These are phyloP conservation scores for Xiphydria camelus DNA, from an alignment of 2,888 invertebrate genomes.

Conservation along the genomic window DNA sequence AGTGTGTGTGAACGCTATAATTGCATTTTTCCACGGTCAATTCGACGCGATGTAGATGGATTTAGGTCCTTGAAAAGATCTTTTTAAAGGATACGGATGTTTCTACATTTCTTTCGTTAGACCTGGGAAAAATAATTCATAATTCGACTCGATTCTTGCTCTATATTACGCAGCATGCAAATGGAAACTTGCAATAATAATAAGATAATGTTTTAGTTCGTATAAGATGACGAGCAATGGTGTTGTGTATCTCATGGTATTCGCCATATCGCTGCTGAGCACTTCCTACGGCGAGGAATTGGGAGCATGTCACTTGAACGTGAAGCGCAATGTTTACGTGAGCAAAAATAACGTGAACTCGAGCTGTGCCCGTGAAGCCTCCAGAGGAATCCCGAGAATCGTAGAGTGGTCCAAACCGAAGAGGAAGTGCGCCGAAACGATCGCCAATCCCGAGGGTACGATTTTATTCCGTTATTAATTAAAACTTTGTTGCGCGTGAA, in stretches of 20 bases:
- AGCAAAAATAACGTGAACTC: conserved; percentile 27
- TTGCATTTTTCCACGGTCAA: no score
- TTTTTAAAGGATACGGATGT: no score
- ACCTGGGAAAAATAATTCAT: no score
- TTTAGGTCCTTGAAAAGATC: no score
- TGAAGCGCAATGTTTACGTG: conserved; percentile 19
- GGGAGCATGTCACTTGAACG: conserved; percentile 18
- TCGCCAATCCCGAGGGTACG: conserved; percentile 27
- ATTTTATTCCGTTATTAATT: neutral
- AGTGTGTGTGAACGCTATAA: no score
- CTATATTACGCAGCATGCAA: no score
- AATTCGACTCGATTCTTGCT: no score
- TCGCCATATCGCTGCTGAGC: neutral
- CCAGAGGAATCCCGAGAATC: conserved; percentile 11
- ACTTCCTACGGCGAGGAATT: conserved; percentile 4
- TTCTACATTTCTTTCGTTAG: no score
- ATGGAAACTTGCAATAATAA: no score
- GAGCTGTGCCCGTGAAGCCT: conserved; percentile 20
- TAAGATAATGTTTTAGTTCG: no score
- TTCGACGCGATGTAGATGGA: no score
- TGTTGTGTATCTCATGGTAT: conserved; percentile 3
- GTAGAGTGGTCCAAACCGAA: conserved; percentile 5
- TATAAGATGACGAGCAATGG: neutral
- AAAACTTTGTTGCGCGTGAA: neutral
- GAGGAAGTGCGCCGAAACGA: neutral